These are phyloP conservation scores for Vultur gryphus DNA, from an alignment of 2,797 vertebrate species.

Conservation along the genomic window DNA sequence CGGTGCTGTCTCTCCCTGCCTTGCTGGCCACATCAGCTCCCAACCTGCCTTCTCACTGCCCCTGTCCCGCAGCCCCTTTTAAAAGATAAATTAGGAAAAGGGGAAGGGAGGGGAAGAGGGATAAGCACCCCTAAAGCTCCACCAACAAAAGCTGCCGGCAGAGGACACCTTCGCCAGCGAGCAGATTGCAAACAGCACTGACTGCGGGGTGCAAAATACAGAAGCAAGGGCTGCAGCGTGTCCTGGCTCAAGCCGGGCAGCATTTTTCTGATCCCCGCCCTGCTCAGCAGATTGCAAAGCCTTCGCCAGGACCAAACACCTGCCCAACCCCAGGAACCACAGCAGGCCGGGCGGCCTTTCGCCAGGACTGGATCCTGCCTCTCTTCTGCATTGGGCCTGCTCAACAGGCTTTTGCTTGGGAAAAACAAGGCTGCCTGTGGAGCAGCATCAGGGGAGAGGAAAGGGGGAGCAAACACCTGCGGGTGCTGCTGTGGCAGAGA, in stretches of 20 bases:
- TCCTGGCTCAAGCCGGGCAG: background rate
- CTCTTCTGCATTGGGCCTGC: background rate
- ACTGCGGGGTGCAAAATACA: rapidly evolving
- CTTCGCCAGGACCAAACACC: background rate
- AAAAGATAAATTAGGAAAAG: background rate
- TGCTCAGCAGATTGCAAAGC: background rate
- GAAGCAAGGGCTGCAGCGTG: background rate
- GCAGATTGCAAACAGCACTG: background rate
- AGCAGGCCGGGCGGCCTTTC: rapidly evolving
- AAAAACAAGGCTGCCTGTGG: background rate
- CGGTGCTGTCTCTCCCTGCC: background rate
- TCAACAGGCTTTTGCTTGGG: background rate
- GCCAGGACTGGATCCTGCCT: background rate
- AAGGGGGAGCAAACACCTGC: background rate
- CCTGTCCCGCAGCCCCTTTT: background rate
- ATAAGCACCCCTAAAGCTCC: background rate
- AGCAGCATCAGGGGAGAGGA: background rate
- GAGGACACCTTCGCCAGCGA: rapidly evolving
- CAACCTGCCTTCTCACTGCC: background rate
- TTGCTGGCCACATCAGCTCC: background rate
- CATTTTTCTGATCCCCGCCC: background rate
- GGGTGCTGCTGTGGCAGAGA: background rate
- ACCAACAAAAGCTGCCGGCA: background rate
- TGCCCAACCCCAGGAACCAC: rapidly evolving
- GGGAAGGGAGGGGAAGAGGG: background rate